phyloP scores from a whole-genome alignment of 2,888 invertebrate genomes.

The Tachina fera region DNA sequence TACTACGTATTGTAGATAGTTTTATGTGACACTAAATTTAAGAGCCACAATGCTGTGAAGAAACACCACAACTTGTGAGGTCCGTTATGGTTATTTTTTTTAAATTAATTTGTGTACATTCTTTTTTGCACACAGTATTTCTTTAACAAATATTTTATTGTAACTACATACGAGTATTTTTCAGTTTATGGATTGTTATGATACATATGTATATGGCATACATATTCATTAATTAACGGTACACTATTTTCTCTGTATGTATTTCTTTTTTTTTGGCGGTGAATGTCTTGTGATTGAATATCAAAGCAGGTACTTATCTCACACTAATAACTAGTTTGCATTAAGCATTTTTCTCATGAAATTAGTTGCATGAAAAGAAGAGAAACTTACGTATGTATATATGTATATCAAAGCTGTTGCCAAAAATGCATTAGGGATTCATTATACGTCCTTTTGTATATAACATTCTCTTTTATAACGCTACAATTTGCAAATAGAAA shows the following conservation, averaged over 20 bases:
- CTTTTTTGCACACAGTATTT: neutral
- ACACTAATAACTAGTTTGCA: no score
- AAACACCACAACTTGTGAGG: constrained; percentile 54
- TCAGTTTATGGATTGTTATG: neutral
- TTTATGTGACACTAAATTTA: constrained; percentile 50
- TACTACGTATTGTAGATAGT: neutral
- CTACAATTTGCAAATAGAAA: no score
- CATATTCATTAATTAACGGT: constrained; percentile 13
- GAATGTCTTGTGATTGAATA: neutral
- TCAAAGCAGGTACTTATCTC: no score
- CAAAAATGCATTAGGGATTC: no score
- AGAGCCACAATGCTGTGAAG: constrained; percentile 34
- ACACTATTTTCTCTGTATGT: neutral
- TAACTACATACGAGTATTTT: neutral
- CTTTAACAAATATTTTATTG: neutral
- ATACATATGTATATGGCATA: neutral
- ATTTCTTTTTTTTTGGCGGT: neutral
- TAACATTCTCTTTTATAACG: no score
- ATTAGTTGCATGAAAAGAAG: no score
- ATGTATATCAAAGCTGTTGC: no score
- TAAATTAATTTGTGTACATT: neutral
- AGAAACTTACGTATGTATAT: no score
- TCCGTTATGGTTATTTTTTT: neutral
- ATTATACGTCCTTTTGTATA: no score
- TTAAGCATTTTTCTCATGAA: no score